Conservation (phyloP, 2,113 vertebrate species). For the Indicator maculatus region DNA sequence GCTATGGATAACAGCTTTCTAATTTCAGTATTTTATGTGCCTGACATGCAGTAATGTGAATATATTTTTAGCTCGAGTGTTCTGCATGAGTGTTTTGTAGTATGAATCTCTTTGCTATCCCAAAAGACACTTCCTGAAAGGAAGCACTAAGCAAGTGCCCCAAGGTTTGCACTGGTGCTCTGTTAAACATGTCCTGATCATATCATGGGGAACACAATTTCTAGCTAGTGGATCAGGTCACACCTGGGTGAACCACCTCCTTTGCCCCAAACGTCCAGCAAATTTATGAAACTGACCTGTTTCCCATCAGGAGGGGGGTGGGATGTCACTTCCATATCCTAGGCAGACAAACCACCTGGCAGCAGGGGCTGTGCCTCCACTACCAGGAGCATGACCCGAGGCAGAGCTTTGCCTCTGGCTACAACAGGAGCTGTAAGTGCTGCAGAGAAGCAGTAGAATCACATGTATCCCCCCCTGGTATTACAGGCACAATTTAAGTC, state of each 20-base stretch:
- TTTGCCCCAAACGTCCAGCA: background rate
- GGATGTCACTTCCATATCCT: background rate
- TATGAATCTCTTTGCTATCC: background rate
- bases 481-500: conserved; percentile 14
- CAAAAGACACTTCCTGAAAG: background rate
- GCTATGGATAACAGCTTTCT: too few species aligned
- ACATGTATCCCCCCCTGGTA: background rate
- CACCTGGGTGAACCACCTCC: background rate
- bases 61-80: background rate
- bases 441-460: background rate
- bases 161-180: background rate
- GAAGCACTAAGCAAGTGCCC: background rate
- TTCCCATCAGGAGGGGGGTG: background rate
- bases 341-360: background rate
- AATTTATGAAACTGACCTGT: background rate
- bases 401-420: background rate
- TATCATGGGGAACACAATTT: background rate
- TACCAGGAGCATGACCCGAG: background rate
- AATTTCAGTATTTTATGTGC: background rate
- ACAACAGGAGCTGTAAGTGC: background rate
- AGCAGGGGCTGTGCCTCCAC: background rate
- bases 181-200: background rate
- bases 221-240: background rate
- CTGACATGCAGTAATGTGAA: background rate
- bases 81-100: background rate